Evolutionary conservation across 2,888 invertebrate genomes (phyloP), one percentile per base, ranked within the genome.

Genomic region (Rhogogaster chlorosoma): DNA sequence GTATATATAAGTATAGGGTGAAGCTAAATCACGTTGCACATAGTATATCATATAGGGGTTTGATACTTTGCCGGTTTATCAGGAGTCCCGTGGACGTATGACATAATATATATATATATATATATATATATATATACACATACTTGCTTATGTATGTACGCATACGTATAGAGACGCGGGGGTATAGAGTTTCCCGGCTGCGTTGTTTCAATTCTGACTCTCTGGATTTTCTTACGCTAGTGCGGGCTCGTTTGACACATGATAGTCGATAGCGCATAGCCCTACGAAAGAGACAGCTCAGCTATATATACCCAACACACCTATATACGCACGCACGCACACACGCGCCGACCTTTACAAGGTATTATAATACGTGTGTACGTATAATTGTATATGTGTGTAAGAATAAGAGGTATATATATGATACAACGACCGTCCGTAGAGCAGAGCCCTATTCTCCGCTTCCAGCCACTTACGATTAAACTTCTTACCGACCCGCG

Each of bases 171-270:
- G 78, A 32, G 53, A n/a, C 53, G 18, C 49, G 53, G 61, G 61
- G 26, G 61, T 80, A 61, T 80, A 80, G 57, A 80, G 26, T 83
- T 83, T 70, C 83, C 64, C 83, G 83, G 83, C 83, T 83, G 83
- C 70, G 83, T 83, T 83, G 18, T 83, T 83, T 83, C 83, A 83
- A 67, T 64, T 45, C 83, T 42, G 83, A 49, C 49, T 67, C 67
- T 67, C 36, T 45, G 67, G 70, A 45, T 67, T 49, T 83, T 83
- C 83, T 83, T 83, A 61, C 67, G 38, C 42, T 6, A n/a, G 26
- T 22, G 83, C 83, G 83, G 91, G 90, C 87, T 88, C 91, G 92
- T 92, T 92, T 92, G 92, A 92, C 92, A 92, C 89, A 91, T 88
- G 92, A 92, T 92, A 92, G 91, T 88, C 89, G 87, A 86, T 85